Evolutionary conservation across 2,888 invertebrate species (phyloP).

Genomic region (Charanyca ferruginea): DNA sequence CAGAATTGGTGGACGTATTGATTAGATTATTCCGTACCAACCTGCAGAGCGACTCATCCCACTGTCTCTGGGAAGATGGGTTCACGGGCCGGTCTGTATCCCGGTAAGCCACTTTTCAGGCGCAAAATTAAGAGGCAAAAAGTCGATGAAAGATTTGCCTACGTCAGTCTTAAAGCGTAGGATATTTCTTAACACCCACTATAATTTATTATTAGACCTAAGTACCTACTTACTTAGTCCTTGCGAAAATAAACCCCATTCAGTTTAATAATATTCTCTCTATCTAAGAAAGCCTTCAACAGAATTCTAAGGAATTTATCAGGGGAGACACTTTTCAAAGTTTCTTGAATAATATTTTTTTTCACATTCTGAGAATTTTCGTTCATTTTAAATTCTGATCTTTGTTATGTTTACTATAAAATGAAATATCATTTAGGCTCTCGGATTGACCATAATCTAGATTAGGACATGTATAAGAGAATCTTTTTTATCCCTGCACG

Average conservation of each 20-base stretch:
- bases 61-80: too few species aligned
- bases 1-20: too few species aligned
- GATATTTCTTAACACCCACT: neutral
- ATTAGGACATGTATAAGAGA: neutral
- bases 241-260: neutral
- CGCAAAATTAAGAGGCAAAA: neutral
- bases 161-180: neutral
- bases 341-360: neutral
- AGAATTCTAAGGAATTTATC: neutral
- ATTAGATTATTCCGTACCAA: too few species aligned
- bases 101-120: too few species aligned
- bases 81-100: too few species aligned
- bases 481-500: too few species aligned
- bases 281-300: neutral
- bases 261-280: neutral
- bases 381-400: neutral
- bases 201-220: too few species aligned
- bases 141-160: neutral
- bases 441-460: neutral
- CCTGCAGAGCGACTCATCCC: too few species aligned
- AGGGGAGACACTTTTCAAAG: neutral
- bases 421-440: neutral
- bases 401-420: neutral
- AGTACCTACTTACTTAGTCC: neutral
- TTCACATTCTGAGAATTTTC: neutral